Evolutionary conservation across 2,797 vertebrate species (phyloP).

Genomic region (Amblyopsis hoosieri): DNA sequence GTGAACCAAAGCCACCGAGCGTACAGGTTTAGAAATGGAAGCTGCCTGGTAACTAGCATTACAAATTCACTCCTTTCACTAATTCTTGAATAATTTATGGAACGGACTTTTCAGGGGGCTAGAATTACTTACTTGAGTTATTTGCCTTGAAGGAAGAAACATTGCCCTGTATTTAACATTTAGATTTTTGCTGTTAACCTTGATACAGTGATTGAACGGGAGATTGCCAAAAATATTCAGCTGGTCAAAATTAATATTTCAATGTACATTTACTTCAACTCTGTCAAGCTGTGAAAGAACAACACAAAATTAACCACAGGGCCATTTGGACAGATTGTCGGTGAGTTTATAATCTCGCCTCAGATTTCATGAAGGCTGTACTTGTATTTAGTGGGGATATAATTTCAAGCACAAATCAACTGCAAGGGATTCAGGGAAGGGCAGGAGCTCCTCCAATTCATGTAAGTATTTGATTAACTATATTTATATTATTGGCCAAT

Average conservation of each 20-base stretch:
- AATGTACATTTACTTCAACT: slow-evolving; percentile 59
- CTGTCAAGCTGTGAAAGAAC: slow-evolving; percentile 61
- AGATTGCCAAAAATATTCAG: slow-evolving; percentile 37
- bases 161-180: slow-evolving; percentile 38
- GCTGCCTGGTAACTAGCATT: slow-evolving; percentile 4
- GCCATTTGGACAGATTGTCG: slow-evolving; percentile 56
- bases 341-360: slow-evolving; percentile 70
- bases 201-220: slow-evolving; percentile 43
- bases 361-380: slow-evolving; percentile 42
- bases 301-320: slow-evolving; percentile 65
- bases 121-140: slow-evolving; percentile 13
- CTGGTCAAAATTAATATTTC: slow-evolving; percentile 65
- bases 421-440: slow-evolving; percentile 69
- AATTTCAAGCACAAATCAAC: slow-evolving; percentile 76
- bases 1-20: slow-evolving; percentile 1
- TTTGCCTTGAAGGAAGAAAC: slow-evolving; percentile 33
- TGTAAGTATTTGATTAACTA: not conserved
- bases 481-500: slow-evolving; percentile 54
- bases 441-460: slow-evolving; percentile 52
- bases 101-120: slow-evolving; percentile 24
- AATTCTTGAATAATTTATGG: slow-evolving; percentile 30
- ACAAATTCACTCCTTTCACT: slow-evolving; percentile 14
- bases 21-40: slow-evolving; percentile 11
- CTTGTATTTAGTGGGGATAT: slow-evolving; percentile 63
- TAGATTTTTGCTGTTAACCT: slow-evolving; percentile 21